These are phyloP conservation scores for Neocrepidodera transversa DNA, from an alignment of 2,888 invertebrate genomes.

Conservation along the genomic window DNA sequence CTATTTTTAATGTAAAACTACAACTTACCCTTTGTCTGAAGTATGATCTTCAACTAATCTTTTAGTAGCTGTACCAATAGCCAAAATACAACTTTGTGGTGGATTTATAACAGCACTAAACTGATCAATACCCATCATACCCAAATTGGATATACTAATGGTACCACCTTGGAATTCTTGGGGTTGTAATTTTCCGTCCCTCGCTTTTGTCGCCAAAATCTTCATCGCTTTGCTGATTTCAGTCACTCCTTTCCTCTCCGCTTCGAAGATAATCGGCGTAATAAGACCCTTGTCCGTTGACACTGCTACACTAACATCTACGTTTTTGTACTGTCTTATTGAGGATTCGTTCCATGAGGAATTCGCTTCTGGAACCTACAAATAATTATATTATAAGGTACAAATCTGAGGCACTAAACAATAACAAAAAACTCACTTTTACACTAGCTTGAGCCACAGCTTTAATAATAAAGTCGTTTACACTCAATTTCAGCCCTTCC, in stretches of 20 bases:
- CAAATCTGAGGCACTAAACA: not conserved
- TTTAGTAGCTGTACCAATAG: slow-evolving; percentile 83
- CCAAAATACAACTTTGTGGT: slow-evolving; percentile 93
- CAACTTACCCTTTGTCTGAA: slow-evolving; percentile 76
- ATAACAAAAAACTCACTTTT: slow-evolving; percentile 58
- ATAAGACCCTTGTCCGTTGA: slow-evolving; percentile 94
- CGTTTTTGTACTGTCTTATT: slow-evolving; percentile 91
- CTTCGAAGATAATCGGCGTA: slow-evolving; percentile 93
- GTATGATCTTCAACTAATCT: slow-evolving; percentile 74
- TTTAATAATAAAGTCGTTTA: slow-evolving; percentile 97
- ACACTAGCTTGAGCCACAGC: slow-evolving; percentile 88
- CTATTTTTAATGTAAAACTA: too few species aligned
- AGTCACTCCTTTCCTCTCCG: slow-evolving; percentile 87
- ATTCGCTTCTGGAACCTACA: slow-evolving; percentile 89
- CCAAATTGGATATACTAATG: slow-evolving; percentile 92
- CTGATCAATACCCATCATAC: slow-evolving; percentile 89
- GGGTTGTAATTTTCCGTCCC: slow-evolving; percentile 87
- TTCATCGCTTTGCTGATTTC: slow-evolving; percentile 84
- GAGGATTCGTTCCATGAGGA: slow-evolving; percentile 93
- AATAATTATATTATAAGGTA: not conserved
- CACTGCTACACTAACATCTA: slow-evolving; percentile 97
- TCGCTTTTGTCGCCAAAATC: slow-evolving; percentile 82
- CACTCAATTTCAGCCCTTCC: slow-evolving; percentile 83
- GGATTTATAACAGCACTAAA: slow-evolving; percentile 97
- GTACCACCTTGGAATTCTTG: slow-evolving; percentile 97